These are phyloP conservation scores for Chrysoperla carnea DNA, from an alignment of 1,140 invertebrate genomes.

Conservation along the genomic window DNA sequence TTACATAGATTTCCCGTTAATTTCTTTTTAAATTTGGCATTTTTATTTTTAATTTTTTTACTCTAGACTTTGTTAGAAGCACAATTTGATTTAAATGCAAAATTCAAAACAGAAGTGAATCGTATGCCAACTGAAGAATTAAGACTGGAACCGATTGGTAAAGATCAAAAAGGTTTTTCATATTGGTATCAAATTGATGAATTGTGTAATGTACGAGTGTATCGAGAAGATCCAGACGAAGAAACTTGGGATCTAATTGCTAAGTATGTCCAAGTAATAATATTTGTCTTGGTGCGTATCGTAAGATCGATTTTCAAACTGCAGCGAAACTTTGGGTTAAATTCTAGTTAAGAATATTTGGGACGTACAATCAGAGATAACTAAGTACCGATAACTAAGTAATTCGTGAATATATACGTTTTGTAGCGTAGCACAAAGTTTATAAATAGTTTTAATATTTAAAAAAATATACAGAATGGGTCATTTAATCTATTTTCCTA, in stretches of 20 bases:
- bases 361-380: too few relatives aligned
- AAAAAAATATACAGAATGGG: too few relatives aligned
- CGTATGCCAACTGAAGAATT: conserved; percentile 60
- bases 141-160: conserved; percentile 70
- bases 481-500: too few relatives aligned
- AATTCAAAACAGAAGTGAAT: conserved; percentile 86
- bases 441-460: too few relatives aligned
- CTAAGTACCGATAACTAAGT: too few relatives aligned
- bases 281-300: neutral
- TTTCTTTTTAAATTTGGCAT: neutral
- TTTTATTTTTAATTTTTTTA: conserved; percentile 11
- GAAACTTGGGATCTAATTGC: conserved; percentile 89
- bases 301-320: conserved; percentile 2
- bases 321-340: too few relatives aligned
- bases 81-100: conserved; percentile 87
- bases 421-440: too few relatives aligned
- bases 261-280: conserved; percentile 34
- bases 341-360: too few relatives aligned
- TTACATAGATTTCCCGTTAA: neutral
- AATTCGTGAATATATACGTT: too few relatives aligned
- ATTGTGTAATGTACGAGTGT: conserved; percentile 76
- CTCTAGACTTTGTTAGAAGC: conserved; percentile 72
- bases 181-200: conserved; percentile 91
- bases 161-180: conserved; percentile 70
- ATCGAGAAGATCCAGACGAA: conserved; percentile 88